Evolutionary conservation across 2,888 invertebrate genomes (phyloP), one percentile per base, ranked within the genome.

Genomic region (Plemyria rubiginata): DNA sequence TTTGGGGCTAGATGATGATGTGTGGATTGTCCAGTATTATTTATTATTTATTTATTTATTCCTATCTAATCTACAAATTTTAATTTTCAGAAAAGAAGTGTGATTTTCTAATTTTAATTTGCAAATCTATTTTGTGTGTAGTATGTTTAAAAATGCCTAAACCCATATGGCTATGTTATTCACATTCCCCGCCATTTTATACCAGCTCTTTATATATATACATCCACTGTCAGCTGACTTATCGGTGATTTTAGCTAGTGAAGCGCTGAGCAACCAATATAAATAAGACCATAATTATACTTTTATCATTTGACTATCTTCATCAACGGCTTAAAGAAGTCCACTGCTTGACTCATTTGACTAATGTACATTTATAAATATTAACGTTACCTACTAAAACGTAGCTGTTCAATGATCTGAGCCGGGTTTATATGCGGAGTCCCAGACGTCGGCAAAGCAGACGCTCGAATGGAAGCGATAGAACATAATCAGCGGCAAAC

Each of bases 391-490:
- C 36, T 48, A 46, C 54, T 46, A 22, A 15, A 32, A 58, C 32
- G 43, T 36, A 57, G 13, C 28, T 13, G 15, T 6, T 53, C 72
- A 92, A 80, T 92, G 92, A 64, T 88, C 88, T 7, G 80, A 78
- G 0, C 94, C 94, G 1, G 94, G 94, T 75, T 95, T 94, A 73
- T 96, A 96, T 0, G 96, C 96, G 29, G 95, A 94, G 76, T 95
- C 95, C 96, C 96, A 96, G 72, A 96, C 96, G 81, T 96, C 96
- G 11, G 95, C 95, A 50, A 96, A 93, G 76, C 96, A 96, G 0
- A 96, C 96, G n/a, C 96, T 95, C 0, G 96, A 95, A 77, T 96
- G 96, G 80, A 96, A 96, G 63, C 96, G 90, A 77, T 96, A 96
- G 85, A 96, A 96, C 94, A 96, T 95, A 62, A 95, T 96, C 3